A percentile compares a stretch with the other conserved stretches of the same genome.
Evolutionary conservation across 2,888 invertebrate genomes (phyloP).

Genomic region (Ceramica pisi): DNA sequence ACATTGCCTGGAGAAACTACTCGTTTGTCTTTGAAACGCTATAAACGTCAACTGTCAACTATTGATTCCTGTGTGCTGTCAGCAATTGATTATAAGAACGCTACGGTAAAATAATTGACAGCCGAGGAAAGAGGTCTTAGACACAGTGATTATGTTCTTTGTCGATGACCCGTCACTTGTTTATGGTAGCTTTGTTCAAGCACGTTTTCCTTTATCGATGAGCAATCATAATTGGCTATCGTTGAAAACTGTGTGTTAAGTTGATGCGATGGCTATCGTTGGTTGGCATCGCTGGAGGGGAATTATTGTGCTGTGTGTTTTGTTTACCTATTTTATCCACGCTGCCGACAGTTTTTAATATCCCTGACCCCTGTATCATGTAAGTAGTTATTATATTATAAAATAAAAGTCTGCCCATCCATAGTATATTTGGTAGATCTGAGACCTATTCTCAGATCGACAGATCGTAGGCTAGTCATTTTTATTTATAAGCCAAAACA

Average conservation of each 20-base stretch:
- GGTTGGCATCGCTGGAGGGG: slow-evolving; percentile 4
- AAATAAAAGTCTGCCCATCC: too few species aligned
- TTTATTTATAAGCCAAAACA: too few species aligned
- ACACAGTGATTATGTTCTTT: slow-evolving; percentile 46
- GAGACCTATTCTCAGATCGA: too few species aligned
- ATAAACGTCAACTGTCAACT: slow-evolving; percentile 44
- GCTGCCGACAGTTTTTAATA: background rate
- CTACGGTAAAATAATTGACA: slow-evolving; percentile 46
- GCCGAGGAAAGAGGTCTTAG: slow-evolving; percentile 33
- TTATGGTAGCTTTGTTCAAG: slow-evolving; percentile 39
- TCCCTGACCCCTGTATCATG: too few species aligned
- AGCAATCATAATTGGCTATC: slow-evolving; percentile 30
- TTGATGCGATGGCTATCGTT: slow-evolving; percentile 21
- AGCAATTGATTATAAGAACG: slow-evolving; percentile 39
- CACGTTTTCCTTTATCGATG: slow-evolving; percentile 30
- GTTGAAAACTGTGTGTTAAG: slow-evolving; percentile 29
- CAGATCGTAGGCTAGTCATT: too few species aligned
- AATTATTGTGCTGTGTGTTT: background rate
- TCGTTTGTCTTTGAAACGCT: slow-evolving; percentile 26
- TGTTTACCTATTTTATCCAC: background rate
- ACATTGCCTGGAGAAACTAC: slow-evolving; percentile 26
- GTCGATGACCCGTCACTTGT: slow-evolving; percentile 38
- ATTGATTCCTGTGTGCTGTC: slow-evolving; percentile 33
- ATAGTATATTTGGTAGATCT: too few species aligned
- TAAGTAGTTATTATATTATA: background rate